phyloP scores from a whole-genome alignment of 2,888 invertebrate species.

The Cantharis rustica region DNA sequence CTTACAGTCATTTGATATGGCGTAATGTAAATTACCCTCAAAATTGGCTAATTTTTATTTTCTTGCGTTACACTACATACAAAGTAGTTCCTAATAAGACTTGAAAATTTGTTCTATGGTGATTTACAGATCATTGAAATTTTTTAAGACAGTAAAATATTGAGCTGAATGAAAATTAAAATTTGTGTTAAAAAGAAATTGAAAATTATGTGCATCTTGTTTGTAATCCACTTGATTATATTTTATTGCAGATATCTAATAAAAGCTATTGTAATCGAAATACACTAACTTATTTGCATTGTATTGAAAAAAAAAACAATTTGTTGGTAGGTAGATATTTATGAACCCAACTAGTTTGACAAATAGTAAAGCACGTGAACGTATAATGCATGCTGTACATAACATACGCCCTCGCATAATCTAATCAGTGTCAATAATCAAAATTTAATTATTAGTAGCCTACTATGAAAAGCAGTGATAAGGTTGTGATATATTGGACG shows the following conservation, averaged over 20 bases:
- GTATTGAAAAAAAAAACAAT: neutral
- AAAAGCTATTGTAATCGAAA: neutral
- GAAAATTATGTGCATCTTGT: neutral
- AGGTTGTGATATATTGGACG: neutral
- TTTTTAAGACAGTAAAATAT: too few relatives aligned
- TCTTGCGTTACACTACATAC: too few relatives aligned
- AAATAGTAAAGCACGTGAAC: neutral
- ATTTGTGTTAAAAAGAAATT: too few relatives aligned
- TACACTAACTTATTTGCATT: neutral
- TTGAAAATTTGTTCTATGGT: too few relatives aligned
- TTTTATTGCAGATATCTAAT: neutral
- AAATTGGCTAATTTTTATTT: too few relatives aligned
- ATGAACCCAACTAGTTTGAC: neutral
- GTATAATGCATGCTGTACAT: neutral
- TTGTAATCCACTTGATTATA: neutral
- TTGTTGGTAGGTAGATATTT: neutral
- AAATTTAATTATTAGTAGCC: constrained; percentile 5
- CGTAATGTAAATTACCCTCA: too few relatives aligned
- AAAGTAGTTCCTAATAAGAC: too few relatives aligned
- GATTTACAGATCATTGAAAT: too few relatives aligned
- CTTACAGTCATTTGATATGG: too few relatives aligned
- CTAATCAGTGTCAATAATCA: constrained; percentile 12
- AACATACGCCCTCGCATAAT: neutral
- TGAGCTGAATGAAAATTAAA: too few relatives aligned
- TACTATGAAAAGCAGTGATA: neutral